Evolutionary conservation across 1,140 invertebrate species (phyloP).

Genomic region (Episyrphus balteatus): DNA sequence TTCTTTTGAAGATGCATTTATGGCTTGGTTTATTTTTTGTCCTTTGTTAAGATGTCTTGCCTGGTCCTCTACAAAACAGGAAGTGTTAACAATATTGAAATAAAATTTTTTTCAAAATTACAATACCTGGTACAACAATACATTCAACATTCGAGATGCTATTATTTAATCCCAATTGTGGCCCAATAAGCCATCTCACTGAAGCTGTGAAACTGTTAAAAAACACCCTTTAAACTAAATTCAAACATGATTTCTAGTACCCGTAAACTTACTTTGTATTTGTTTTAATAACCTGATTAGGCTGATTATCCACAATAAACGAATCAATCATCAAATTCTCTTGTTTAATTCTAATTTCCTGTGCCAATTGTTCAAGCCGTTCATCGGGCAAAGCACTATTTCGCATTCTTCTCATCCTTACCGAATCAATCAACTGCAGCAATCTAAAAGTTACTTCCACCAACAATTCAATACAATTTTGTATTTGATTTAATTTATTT

Average conservation of each 20-base stretch:
- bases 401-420: too few species aligned
- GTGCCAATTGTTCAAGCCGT: too few species aligned
- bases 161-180: too few species aligned
- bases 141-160: too few species aligned
- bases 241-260: too few species aligned
- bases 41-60: constrained; percentile 23
- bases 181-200: too few species aligned
- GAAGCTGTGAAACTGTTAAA: too few species aligned
- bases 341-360: too few species aligned
- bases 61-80: constrained; percentile 18
- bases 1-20: constrained; percentile 61
- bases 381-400: too few species aligned
- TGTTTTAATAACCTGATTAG: constrained; percentile 92
- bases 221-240: too few species aligned
- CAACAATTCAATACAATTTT: constrained; percentile 83
- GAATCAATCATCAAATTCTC: constrained; percentile 49
- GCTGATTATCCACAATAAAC: constrained; percentile 93
- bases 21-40: constrained; percentile 18
- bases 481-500: constrained; percentile 60
- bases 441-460: constrained; percentile 69
- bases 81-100: neutral
- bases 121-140: too few species aligned
- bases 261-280: constrained; percentile 59
- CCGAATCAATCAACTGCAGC: constrained; percentile 57
- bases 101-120: too few species aligned